phyloP scores from a whole-genome alignment of 2,797 vertebrate species.

The Anniella stebbinsi region DNA sequence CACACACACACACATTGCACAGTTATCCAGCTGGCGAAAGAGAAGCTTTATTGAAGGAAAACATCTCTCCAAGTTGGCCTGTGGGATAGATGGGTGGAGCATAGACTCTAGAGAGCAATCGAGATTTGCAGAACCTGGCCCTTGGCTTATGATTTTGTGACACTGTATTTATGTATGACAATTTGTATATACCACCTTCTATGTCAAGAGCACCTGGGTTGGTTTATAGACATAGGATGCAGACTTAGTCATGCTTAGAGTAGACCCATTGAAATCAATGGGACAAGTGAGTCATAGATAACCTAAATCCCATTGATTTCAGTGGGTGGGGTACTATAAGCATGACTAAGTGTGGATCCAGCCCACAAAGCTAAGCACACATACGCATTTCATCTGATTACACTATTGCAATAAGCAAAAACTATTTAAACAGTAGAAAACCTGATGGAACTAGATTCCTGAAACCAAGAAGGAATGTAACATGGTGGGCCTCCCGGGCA shows the following conservation, averaged over 20 bases:
- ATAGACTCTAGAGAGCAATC: background rate
- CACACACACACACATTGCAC: background rate
- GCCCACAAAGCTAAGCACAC: background rate
- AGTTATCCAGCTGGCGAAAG: background rate
- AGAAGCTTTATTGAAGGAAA: background rate
- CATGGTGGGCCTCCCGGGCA: background rate
- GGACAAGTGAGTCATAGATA: no score
- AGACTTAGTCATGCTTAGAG: background rate
- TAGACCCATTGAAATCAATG: background rate
- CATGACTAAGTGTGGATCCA: no score
- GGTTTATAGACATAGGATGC: background rate
- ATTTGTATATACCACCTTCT: background rate
- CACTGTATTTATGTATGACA: background rate
- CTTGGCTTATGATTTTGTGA: background rate
- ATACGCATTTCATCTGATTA: background rate
- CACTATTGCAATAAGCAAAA: background rate
- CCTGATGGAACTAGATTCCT: background rate
- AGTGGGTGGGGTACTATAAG: no score
- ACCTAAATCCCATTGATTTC: no score
- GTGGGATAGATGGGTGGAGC: background rate
- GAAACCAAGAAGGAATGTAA: no score
- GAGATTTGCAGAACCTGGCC: slow-evolving; percentile 19
- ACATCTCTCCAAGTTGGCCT: background rate
- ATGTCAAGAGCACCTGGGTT: background rate
- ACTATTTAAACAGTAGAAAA: background rate